phyloP scores from a whole-genome alignment of 2,888 invertebrate genomes.

The Rhagium mordax region DNA sequence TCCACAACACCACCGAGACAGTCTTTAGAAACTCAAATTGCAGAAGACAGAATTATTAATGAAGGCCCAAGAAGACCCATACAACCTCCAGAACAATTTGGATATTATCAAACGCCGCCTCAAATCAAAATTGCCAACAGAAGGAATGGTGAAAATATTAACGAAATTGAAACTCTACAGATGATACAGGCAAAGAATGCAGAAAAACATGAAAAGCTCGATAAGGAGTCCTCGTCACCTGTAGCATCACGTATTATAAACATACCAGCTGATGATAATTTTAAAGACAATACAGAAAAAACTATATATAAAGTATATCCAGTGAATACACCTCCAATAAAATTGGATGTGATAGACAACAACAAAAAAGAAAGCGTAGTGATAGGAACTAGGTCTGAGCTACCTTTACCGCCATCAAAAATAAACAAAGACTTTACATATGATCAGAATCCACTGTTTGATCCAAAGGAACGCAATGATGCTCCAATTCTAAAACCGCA shows the following conservation, averaged over 20 bases:
- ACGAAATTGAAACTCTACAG: conserved; percentile 77
- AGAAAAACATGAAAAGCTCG: conserved; percentile 62
- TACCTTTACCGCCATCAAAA: conserved; percentile 68
- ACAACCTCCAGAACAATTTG: conserved; percentile 58
- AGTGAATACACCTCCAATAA: conserved; percentile 72
- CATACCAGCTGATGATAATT: conserved; percentile 45
- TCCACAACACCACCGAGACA: conserved; percentile 39
- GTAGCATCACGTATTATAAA: conserved; percentile 38
- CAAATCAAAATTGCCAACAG: conserved; percentile 70
- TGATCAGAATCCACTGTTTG: conserved; percentile 70
- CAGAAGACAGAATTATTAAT: conserved; percentile 61
- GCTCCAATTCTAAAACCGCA: conserved; percentile 69
- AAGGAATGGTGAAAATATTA: conserved; percentile 69
- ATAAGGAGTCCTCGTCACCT: conserved; percentile 44
- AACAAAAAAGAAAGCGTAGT: conserved; percentile 73
- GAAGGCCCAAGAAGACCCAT: conserved; percentile 49
- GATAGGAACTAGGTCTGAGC: conserved; percentile 73
- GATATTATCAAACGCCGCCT: conserved; percentile 65
- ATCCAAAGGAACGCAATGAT: conserved; percentile 66
- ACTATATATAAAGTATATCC: conserved; percentile 75
- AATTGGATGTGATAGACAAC: conserved; percentile 68
- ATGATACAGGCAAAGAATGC: conserved; percentile 77
- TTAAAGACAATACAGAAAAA: conserved; percentile 64
- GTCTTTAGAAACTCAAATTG: conserved; percentile 41
- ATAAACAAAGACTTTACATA: conserved; percentile 63